Conservation (phyloP, 2,797 vertebrate genomes). For the Siniperca scherzeri region DNA sequence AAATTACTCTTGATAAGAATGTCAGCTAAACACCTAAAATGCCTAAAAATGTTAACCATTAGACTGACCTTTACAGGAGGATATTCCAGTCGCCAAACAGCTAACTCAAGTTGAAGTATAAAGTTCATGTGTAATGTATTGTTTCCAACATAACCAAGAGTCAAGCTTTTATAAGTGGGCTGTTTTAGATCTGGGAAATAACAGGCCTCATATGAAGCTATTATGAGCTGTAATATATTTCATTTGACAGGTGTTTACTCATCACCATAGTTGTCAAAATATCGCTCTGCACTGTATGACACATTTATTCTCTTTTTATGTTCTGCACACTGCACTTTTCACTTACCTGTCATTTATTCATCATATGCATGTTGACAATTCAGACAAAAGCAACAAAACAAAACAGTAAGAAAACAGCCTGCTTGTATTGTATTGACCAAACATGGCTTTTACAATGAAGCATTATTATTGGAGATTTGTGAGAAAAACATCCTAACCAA, state of each 20-base stretch:
- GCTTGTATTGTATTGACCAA: not conserved
- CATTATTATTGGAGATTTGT: not conserved
- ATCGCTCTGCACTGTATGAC: not conserved
- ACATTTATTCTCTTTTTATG: conserved; percentile 12
- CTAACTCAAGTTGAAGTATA: conserved; percentile 59
- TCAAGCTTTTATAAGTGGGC: conserved; percentile 25
- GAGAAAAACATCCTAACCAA: not conserved
- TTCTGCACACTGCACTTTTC: not conserved
- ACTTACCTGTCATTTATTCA: not conserved
- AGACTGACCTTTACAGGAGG: conserved; percentile 62
- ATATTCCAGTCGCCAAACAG: conserved; percentile 43
- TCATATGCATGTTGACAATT: not conserved
- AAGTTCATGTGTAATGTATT: conserved; percentile 44
- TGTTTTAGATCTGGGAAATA: conserved; percentile 4
- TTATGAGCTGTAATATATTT: conserved; percentile 2
- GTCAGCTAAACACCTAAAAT: conserved; percentile 43
- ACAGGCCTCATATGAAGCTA: not conserved
- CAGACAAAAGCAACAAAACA: not conserved
- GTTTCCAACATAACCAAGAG: conserved; percentile 41
- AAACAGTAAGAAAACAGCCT: not conserved
- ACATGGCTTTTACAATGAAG: not conserved
- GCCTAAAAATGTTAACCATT: conserved; percentile 66
- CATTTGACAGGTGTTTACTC: not conserved
- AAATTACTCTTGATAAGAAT: conserved; percentile 51
- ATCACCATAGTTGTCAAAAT: conserved; percentile 14